Evolutionary conservation across 2,113 vertebrate genomes (phyloP).

Genomic region (Quiscalus mexicanus): DNA sequence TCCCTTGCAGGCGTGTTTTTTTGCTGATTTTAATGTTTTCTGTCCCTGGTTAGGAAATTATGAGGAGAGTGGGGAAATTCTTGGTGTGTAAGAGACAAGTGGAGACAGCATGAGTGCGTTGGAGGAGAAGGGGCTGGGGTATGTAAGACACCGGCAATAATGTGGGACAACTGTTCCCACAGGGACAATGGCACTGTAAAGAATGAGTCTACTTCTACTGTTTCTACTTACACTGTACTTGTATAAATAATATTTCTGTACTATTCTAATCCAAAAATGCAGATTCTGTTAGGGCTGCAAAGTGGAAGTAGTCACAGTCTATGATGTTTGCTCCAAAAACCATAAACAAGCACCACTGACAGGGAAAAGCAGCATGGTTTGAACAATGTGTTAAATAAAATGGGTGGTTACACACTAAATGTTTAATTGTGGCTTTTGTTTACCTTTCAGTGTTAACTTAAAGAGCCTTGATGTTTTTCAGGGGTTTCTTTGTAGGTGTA

Average conservation of each 20-base stretch:
- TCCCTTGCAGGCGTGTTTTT: background rate
- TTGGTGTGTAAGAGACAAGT: background rate
- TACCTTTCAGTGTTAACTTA: background rate
- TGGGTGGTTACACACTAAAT: background rate
- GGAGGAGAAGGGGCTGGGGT: background rate
- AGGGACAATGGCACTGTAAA: background rate
- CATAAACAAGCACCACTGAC: too few species aligned
- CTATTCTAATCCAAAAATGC: background rate
- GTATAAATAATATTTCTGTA: background rate
- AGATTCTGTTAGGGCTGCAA: background rate
- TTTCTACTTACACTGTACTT: background rate
- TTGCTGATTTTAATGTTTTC: background rate
- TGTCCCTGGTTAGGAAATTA: background rate
- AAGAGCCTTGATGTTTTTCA: background rate
- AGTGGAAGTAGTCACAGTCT: background rate
- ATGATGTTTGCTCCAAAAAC: background rate
- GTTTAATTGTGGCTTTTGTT: background rate
- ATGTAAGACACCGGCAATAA: background rate
- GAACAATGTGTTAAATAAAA: background rate
- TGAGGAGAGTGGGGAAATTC: background rate
- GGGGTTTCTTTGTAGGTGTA: background rate
- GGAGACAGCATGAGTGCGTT: background rate
- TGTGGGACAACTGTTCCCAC: background rate
- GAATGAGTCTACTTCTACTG: background rate
- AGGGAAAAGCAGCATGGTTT: background rate